Base-by-base conservation (phyloP, 1,140 invertebrate genomes). In the Bombus confusus region DNA sequence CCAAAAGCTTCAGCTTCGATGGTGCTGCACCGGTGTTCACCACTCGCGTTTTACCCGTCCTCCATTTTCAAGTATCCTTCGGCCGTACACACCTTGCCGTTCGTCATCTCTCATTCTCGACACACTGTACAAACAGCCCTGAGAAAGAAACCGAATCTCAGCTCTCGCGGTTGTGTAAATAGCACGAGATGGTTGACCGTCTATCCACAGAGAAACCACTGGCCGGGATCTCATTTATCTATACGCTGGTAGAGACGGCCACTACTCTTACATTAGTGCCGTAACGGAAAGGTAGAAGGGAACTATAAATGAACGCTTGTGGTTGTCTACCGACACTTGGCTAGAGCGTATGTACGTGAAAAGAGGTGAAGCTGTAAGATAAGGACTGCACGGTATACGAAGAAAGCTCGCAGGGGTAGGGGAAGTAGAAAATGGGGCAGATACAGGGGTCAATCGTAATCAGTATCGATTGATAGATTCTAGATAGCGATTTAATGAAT, bases 61-160 rank as follows among this genome's bases (percentile, higher is more conserved):
- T 31, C 47, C 37, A 31, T 52, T 57, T 34, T 37, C 72, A 71
- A 8, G 41, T 39, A n/a, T 74, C 28, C 43, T 31, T 39, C 41
- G 18, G 31, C 72, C 69, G 22, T 43, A 28, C 64, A 75, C 31
- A 75, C 47, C 22, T 41, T 43, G 15, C 41, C 39, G 6, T 25
- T 31, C 72, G 41, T 73, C 72, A 73, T 73, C 72, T 41, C 72
- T 73, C 72, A 75, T 57, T 57, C 73, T 75, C 73, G n/a, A 62
- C 59, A 75, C 73, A 75, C 73, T 75, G 31, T 75, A 57, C 73
- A 75, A 57, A 75, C 47, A 75, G 73, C 73, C 47, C 47, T 43
- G 41, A 75, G 73, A 75, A 75, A 75, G 73, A 75, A 75, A 75
- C 73, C 73, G 47, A 75, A 75, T 75, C 73, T 75, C 73, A 52